Percentiles rank a stretch among this genome's conserved stretches.
phyloP scores from a whole-genome alignment of 2,888 invertebrate genomes.

The Protodeltote pygarga region DNA sequence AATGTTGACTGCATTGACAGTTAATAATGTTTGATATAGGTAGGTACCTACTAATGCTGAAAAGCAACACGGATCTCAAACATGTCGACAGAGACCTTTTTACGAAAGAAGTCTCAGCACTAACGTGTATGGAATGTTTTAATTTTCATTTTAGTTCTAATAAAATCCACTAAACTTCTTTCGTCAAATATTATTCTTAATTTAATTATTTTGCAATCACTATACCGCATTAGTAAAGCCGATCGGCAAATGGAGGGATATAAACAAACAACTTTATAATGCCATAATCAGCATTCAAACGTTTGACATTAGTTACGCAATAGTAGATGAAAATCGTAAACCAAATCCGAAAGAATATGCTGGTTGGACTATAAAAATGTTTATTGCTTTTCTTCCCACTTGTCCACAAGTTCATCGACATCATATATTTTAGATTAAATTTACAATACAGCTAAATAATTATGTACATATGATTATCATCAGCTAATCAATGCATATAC shows the following conservation, averaged over 20 bases:
- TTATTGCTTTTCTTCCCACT: constrained; percentile 82
- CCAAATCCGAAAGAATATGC: constrained; percentile 65
- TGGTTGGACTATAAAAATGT: constrained; percentile 74
- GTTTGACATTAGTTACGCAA: constrained; percentile 58
- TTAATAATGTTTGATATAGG: too few relatives aligned
- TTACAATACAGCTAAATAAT: constrained; percentile 79
- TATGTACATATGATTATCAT: constrained; percentile 79
- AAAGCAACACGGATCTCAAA: too few relatives aligned
- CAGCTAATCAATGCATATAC: constrained; percentile 63
- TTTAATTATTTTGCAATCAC: constrained; percentile 25
- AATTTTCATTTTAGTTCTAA: too few relatives aligned
- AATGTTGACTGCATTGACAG: too few relatives aligned
- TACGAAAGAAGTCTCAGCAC: too few relatives aligned
- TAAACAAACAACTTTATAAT: constrained; percentile 49
- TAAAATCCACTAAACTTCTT: too few relatives aligned
- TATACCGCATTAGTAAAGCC: constrained; percentile 27
- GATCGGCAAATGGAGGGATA: constrained; percentile 32
- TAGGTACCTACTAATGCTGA: constrained; percentile 20
- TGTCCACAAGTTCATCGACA: constrained; percentile 69
- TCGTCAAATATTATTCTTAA: too few relatives aligned
- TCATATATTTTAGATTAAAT: constrained; percentile 74
- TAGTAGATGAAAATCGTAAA: constrained; percentile 60
- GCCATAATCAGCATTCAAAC: constrained; percentile 42
- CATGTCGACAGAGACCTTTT: too few relatives aligned
- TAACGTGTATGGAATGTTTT: too few relatives aligned